Conservation (phyloP, 1,140 invertebrate genomes). For the Drosophila oshimai region DNA sequence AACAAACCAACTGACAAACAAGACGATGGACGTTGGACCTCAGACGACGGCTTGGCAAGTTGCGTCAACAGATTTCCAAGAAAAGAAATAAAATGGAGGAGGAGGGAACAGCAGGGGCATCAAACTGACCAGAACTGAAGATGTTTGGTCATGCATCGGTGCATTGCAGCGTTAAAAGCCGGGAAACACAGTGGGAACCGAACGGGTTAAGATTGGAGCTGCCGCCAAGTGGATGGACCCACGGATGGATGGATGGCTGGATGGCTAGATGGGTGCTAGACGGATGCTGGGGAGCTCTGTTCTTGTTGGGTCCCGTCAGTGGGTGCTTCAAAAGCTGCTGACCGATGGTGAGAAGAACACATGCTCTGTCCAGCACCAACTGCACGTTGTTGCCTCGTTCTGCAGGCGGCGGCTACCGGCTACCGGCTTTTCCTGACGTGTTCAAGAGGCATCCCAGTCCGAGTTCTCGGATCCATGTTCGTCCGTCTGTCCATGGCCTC, state of each 20-base stretch:
- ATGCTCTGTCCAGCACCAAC: slow-evolving; percentile 19
- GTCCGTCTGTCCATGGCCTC: slow-evolving; percentile 23
- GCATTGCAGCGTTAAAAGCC: slow-evolving; percentile 58
- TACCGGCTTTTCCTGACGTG: slow-evolving; percentile 62
- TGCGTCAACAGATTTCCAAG: slow-evolving; percentile 72
- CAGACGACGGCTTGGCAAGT: not conserved
- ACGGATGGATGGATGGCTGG: slow-evolving; percentile 34
- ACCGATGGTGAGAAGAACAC: slow-evolving; percentile 49
- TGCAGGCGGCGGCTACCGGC: slow-evolving; percentile 10
- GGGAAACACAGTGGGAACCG: slow-evolving; percentile 43
- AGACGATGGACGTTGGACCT: slow-evolving; percentile 22
- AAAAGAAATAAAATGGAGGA: slow-evolving; percentile 68
- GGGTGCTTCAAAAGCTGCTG: slow-evolving; percentile 72
- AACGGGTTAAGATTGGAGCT: slow-evolving; percentile 16
- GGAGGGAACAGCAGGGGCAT: slow-evolving; percentile 41
- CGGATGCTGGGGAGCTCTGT: slow-evolving; percentile 42
- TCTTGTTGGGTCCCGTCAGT: slow-evolving; percentile 40
- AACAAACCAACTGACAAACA: slow-evolving; percentile 79
- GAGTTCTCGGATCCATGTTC: slow-evolving; percentile 36
- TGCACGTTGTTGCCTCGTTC: slow-evolving; percentile 12
- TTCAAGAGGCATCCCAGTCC: slow-evolving; percentile 53
- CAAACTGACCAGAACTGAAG: slow-evolving; percentile 80
- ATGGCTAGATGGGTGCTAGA: slow-evolving; percentile 1
- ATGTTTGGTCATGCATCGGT: slow-evolving; percentile 76
- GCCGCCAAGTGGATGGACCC: slow-evolving; percentile 25